Evolutionary conservation across 2,113 vertebrate species (phyloP).

Genomic region (Lycaon pictus): DNA sequence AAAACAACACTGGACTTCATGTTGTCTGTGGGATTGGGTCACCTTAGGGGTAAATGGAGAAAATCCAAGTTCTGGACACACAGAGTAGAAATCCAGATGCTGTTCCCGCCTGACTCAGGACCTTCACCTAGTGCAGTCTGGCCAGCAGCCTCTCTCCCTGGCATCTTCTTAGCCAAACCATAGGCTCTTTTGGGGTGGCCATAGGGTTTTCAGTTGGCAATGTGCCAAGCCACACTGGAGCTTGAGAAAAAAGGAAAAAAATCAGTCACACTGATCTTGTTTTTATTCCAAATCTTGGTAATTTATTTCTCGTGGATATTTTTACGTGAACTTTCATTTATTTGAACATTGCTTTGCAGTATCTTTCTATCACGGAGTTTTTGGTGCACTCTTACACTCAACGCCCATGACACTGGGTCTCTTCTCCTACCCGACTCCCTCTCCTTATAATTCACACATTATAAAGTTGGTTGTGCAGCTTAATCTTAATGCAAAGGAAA

Average conservation of each 20-base stretch:
- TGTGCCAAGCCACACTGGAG: not conserved
- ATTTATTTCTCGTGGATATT: not conserved
- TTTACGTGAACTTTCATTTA: not conserved
- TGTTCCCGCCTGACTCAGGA: rapidly evolving
- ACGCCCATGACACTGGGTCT: no score
- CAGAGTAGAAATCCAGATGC: not conserved
- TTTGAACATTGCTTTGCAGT: not conserved
- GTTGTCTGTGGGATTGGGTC: rapidly evolving
- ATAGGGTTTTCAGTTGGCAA: rapidly evolving
- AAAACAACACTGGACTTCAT: rapidly evolving
- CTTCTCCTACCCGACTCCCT: not conserved
- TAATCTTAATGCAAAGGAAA: not conserved
- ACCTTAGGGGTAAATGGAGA: no score
- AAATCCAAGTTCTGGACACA: not conserved
- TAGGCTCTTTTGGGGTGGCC: no score
- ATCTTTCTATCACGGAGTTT: not conserved
- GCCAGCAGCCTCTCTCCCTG: no score
- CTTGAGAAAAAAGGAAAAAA: not conserved
- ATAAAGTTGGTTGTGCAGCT: not conserved
- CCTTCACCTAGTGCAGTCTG: not conserved
- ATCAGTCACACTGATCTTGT: rapidly evolving
- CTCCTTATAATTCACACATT: not conserved
- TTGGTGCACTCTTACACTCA: rapidly evolving
- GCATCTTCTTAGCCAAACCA: not conserved
- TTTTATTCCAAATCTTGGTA: not conserved